Conservation (phyloP, 2,888 invertebrate species). For the Anarsia innoxiella region DNA sequence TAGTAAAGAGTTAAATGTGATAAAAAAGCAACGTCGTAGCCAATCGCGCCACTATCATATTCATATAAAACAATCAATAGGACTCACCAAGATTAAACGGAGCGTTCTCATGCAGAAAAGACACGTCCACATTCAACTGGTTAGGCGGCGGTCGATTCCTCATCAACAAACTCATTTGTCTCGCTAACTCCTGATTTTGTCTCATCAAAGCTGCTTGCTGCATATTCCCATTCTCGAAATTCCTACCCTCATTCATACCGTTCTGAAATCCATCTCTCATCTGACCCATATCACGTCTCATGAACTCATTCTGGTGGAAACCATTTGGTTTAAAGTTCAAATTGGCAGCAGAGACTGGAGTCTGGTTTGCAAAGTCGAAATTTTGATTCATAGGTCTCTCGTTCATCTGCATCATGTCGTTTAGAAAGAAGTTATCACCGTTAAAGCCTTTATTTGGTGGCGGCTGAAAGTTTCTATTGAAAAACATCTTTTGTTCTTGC, state of each 20-base stretch:
- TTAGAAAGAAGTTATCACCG: slow-evolving; percentile 40
- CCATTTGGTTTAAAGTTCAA: slow-evolving; percentile 57
- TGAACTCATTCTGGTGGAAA: slow-evolving; percentile 52
- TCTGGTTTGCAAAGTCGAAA: slow-evolving; percentile 48
- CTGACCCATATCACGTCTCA: slow-evolving; percentile 49
- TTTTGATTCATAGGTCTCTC: slow-evolving; percentile 47
- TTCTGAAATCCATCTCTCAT: slow-evolving; percentile 47
- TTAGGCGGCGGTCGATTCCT: slow-evolving; percentile 59
- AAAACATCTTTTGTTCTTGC: slow-evolving; percentile 50
- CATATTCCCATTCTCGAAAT: slow-evolving; percentile 44
- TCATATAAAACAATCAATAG: too few relatives aligned
- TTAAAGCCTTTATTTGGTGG: slow-evolving; percentile 48
- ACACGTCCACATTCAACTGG: slow-evolving; percentile 61
- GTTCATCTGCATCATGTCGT: slow-evolving; percentile 50
- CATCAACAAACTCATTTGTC: slow-evolving; percentile 62
- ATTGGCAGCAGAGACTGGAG: slow-evolving; percentile 35
- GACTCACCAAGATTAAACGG: slow-evolving; percentile 62
- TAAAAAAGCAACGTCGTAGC: too few relatives aligned
- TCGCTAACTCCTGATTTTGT: slow-evolving; percentile 59
- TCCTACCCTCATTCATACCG: slow-evolving; percentile 41
- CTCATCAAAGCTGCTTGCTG: slow-evolving; percentile 50
- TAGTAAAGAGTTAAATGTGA: too few relatives aligned
- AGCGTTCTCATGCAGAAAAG: slow-evolving; percentile 59
- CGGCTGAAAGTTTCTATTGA: slow-evolving; percentile 45
- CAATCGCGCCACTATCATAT: too few relatives aligned